Percentiles rank a stretch among this genome's conserved stretches.
Evolutionary conservation across 92 coral and sea anemone genomes (phyloP).

Genomic region (Hydrozoanthus gracilis): DNA sequence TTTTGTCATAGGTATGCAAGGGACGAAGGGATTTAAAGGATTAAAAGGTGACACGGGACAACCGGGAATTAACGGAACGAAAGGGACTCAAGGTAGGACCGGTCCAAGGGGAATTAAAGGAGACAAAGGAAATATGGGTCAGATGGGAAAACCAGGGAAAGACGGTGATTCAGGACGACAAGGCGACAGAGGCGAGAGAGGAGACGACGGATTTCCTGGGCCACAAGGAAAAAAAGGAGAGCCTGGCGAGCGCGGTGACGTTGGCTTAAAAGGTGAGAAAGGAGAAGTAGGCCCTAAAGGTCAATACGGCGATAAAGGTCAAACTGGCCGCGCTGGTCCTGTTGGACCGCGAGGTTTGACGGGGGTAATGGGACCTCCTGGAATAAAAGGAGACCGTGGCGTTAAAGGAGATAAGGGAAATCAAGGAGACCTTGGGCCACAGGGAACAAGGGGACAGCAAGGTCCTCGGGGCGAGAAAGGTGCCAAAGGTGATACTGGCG

Average conservation of each 20-base stretch:
- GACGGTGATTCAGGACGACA: not conserved
- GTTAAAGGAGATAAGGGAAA: no score
- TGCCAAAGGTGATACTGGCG: no score
- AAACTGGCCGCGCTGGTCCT: no score
- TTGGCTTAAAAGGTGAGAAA: not conserved
- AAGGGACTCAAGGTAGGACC: conserved; percentile 10
- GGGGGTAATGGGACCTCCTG: no score
- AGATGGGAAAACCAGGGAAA: not conserved
- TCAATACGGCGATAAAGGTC: no score
- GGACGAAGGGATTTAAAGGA: not conserved
- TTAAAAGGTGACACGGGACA: not conserved
- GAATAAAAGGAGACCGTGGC: no score
- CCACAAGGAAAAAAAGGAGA: not conserved
- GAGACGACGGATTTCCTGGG: not conserved
- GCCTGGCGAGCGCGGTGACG: no score
- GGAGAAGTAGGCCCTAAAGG: no score
- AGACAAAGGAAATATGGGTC: conserved; percentile 1
- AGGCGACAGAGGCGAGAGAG: conserved; percentile 2
- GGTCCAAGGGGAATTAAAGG: conserved; percentile 20
- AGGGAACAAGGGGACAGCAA: no score
- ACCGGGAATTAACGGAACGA: conserved; percentile 14
- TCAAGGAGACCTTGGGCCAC: no score
- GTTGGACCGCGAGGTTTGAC: no score
- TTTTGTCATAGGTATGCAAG: not conserved
- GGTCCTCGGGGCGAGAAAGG: no score